Evolutionary conservation across 2,888 invertebrate species (phyloP).

Genomic region (Folsomia manolachei): DNA sequence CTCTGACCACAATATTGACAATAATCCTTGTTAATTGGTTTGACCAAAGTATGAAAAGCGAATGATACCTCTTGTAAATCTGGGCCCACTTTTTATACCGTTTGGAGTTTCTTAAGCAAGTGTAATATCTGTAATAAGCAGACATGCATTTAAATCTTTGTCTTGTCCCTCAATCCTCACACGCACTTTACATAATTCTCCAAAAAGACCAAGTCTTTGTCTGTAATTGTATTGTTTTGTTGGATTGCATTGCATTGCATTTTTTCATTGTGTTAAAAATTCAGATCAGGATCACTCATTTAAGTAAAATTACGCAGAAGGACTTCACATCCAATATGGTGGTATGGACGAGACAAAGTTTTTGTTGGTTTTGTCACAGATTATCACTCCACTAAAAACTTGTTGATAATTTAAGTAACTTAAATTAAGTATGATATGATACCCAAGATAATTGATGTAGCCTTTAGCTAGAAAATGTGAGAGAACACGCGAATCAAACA

Average conservation of each 20-base stretch:
- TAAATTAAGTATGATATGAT: too few species aligned
- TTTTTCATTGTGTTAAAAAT: neutral
- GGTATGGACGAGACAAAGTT: neutral
- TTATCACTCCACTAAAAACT: neutral
- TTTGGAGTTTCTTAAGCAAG: neutral
- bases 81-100: neutral
- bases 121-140: too few species aligned
- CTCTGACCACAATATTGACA: neutral
- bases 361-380: neutral
- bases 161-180: too few species aligned
- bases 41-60: neutral
- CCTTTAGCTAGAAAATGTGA: neutral
- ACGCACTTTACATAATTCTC: neutral
- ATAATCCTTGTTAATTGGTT: neutral
- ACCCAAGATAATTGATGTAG: neutral
- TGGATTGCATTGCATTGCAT: neutral
- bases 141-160: too few species aligned
- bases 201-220: too few species aligned
- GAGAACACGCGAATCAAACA: neutral
- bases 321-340: conserved; percentile 3
- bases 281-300: conserved; percentile 4
- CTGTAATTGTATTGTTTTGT: neutral
- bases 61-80: neutral
- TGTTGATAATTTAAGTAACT: too few species aligned
- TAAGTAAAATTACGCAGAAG: neutral